Evolutionary conservation across 2,888 invertebrate genomes (phyloP).

Genomic region (Sceliomorpha sp.): DNA sequence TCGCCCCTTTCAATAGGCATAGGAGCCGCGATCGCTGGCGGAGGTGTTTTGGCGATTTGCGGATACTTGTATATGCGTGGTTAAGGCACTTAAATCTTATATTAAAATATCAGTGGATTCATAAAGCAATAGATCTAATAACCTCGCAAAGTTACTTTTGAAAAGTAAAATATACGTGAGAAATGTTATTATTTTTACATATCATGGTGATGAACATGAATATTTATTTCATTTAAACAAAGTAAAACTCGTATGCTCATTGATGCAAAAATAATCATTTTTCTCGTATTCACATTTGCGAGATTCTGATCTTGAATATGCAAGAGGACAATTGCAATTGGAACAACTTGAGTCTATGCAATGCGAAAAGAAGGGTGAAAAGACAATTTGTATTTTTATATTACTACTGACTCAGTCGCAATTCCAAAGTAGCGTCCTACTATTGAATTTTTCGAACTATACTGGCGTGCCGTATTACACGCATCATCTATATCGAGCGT

Average conservation of each 20-base stretch:
- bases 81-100: slow-evolving; percentile 54
- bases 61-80: slow-evolving; percentile 76
- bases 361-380: slow-evolving; percentile 44
- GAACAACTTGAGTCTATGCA: slow-evolving; percentile 4
- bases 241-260: neutral
- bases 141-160: slow-evolving; percentile 11
- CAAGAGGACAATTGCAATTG: slow-evolving; percentile 3
- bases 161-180: slow-evolving; percentile 6
- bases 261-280: neutral
- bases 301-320: slow-evolving; percentile 6
- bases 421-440: slow-evolving; percentile 20
- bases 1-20: slow-evolving; percentile 87
- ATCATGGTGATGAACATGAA: neutral
- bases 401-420: slow-evolving; percentile 39
- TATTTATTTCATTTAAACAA: slow-evolving; percentile 2
- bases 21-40: slow-evolving; percentile 84
- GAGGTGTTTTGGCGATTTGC: slow-evolving; percentile 83
- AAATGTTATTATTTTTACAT: slow-evolving; percentile 6
- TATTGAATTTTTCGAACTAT: slow-evolving; percentile 24
- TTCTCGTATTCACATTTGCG: slow-evolving; percentile 4
- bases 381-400: slow-evolving; percentile 75
- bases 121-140: slow-evolving; percentile 15
- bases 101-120: slow-evolving; percentile 15
- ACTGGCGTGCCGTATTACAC: slow-evolving; percentile 15
- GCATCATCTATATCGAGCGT: slow-evolving; percentile 13